Evolutionary conservation across 2,888 invertebrate species (phyloP), one percentile per base, ranked within the genome.

Genomic region (Pollenia angustigena): DNA sequence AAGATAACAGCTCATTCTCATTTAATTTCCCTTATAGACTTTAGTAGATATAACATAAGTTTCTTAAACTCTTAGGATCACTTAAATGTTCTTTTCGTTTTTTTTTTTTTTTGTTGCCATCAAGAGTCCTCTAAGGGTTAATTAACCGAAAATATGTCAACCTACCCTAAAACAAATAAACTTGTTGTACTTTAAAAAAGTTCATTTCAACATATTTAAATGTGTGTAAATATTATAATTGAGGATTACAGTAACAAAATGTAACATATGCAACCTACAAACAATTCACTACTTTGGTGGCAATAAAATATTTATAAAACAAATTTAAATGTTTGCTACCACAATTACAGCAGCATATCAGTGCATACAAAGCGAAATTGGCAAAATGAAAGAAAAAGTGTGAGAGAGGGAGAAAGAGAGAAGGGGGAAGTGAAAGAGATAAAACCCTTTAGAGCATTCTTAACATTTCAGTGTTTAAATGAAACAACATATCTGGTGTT

Each of bases 401-500:
- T 32, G 32, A 6, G 12, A 56, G 10, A 42, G 2, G 48, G n/a
- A 40, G 18, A 10, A 44, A 44, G 16, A 56, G n/a, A n/a, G n/a
- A 54, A 8, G 56, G 56, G 6, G 9, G 54, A 11, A 18, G 11
- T 54, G 62, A 50, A 12, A 7, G 8, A 32, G 2, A 42, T 69
- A 14, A 76, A 81, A 69, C 10, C 58, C 12, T 42, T 62, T 72
- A 68, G 42, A 44, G 60, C 18, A 52, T 42, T 11, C 14, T 23
- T 9, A 62, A 66, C 50, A 78, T 58, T 64, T 60, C 7, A 52
- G 18, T 16, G 48, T 56, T 75, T 56, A 50, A 48, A 8, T 60
- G 52, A 72, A 72, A 72, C 66, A 40, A 66, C 52, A 76, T 66
- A 86, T 75, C 81, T 80, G 80, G 82, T 76, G 75, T 83, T 80